Evolutionary conservation across 2,797 vertebrate species (phyloP).

Genomic region (Valencia hispanica): DNA sequence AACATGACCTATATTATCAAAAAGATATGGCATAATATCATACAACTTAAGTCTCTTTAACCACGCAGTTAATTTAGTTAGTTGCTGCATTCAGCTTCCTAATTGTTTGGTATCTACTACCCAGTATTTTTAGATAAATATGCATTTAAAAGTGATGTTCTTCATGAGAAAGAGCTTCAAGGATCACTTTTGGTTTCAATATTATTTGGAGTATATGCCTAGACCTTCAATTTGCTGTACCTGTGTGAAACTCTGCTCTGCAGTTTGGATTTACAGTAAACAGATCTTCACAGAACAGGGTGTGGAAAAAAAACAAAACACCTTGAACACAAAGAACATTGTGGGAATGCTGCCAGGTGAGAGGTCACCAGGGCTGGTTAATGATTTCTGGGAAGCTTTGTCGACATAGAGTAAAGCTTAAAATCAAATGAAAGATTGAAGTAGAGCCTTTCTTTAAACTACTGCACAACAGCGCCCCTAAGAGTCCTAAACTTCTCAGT

Average conservation of each 20-base stretch:
- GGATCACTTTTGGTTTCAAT: not conserved
- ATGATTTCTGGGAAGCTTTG: conserved; percentile 4
- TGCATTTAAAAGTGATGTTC: not conserved
- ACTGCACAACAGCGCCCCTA: not conserved
- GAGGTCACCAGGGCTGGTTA: not conserved
- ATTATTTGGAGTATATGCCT: not conserved
- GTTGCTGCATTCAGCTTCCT: not conserved
- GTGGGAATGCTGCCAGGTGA: conserved; percentile 13
- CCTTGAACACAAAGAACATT: conserved; percentile 2
- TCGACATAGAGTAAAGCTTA: not conserved
- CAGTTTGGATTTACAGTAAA: conserved; percentile 13
- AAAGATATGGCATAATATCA: conserved; percentile 26
- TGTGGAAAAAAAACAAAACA: too few species aligned
- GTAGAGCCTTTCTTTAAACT: not conserved
- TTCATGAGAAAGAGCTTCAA: not conserved
- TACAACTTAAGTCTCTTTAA: conserved; percentile 13
- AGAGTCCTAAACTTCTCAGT: not conserved
- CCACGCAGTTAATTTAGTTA: not conserved
- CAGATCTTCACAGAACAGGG: not conserved
- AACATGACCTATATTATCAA: conserved; percentile 70
- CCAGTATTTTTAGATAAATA: not conserved
- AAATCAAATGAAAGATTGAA: not conserved
- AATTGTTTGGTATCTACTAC: not conserved
- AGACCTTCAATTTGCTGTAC: not conserved
- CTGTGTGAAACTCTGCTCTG: not conserved